These are phyloP conservation scores for Leucopternis melanops DNA, from an alignment of 2,113 vertebrate species.

Conservation along the genomic window DNA sequence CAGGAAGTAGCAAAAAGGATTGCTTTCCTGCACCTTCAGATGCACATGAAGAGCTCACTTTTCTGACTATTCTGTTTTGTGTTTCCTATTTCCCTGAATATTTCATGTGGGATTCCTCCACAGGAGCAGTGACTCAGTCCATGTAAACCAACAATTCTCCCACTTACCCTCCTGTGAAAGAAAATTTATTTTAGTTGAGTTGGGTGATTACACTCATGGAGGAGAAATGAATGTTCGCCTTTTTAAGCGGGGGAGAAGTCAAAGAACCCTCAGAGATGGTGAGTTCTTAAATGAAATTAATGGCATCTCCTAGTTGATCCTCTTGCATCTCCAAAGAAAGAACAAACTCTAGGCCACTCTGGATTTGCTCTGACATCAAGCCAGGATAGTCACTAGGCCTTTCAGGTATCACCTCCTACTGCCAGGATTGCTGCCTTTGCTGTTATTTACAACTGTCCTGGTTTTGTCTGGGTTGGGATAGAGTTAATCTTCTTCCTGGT, in stretches of 20 bases:
- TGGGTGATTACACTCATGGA: background rate
- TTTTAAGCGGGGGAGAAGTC: background rate
- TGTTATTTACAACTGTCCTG: background rate
- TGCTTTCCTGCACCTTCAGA: background rate
- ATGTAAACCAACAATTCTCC: conserved; percentile 8
- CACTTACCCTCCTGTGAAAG: background rate
- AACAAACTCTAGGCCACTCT: background rate
- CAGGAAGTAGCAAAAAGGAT: background rate
- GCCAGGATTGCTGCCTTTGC: background rate
- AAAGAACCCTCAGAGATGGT: background rate
- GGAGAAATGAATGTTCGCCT: background rate
- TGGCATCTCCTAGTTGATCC: background rate
- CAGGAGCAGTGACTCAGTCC: background rate
- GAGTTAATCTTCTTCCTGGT: too few relatives aligned
- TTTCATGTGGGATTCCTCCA: conserved; percentile 15
- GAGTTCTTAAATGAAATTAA: background rate
- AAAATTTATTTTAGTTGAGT: conserved; percentile 5
- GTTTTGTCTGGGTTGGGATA: too few relatives aligned
- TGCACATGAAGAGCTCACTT: background rate
- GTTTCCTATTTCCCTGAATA: background rate
- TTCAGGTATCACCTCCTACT: background rate
- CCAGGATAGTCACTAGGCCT: background rate
- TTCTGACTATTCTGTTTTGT: background rate
- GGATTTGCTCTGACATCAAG: background rate
- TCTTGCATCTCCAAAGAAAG: background rate